Conservation (phyloP, 2,797 vertebrate genomes). For the Myotis vivesi region DNA sequence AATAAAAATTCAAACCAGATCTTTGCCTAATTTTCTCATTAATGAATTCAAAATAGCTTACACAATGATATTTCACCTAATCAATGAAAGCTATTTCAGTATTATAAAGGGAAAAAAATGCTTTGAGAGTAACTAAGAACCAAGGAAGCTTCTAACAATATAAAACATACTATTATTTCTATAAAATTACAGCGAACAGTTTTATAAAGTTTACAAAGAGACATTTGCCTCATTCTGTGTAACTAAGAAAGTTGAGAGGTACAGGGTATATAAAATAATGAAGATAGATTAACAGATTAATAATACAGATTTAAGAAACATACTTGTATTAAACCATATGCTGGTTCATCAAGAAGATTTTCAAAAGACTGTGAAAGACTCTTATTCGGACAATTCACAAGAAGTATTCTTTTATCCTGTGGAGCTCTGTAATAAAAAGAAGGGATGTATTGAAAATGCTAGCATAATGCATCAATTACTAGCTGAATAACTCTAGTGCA, state of each 20-base stretch:
- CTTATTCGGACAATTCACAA: slow-evolving; percentile 91
- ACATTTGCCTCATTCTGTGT: slow-evolving; percentile 16
- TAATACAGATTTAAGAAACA: slow-evolving; percentile 71
- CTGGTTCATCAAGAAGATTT: slow-evolving; percentile 95
- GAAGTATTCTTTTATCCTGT: slow-evolving; percentile 87
- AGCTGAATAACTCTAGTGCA: slow-evolving; percentile 20
- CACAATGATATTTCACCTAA: neutral
- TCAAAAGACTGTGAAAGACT: slow-evolving; percentile 96
- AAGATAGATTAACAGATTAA: slow-evolving; percentile 3
- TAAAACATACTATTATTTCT: neutral
- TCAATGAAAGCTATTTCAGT: slow-evolving; percentile 5
- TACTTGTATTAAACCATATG: slow-evolving; percentile 91
- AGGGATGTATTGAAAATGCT: slow-evolving; percentile 32
- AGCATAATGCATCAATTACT: slow-evolving; percentile 14
- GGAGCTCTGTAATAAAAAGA: slow-evolving; percentile 85
- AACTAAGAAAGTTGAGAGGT: neutral
- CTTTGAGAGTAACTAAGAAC: neutral
- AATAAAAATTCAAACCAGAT: slow-evolving; percentile 32
- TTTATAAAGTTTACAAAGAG: neutral
- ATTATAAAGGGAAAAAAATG: slow-evolving; percentile 34
- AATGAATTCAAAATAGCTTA: slow-evolving; percentile 28
- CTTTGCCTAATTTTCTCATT: neutral
- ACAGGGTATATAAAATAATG: slow-evolving; percentile 2
- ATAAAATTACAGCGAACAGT: slow-evolving; percentile 8
- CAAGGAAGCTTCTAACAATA: slow-evolving; percentile 9